Evolutionary conservation across 1,140 invertebrate genomes (phyloP).

Genomic region (Pogonus chalceus): DNA sequence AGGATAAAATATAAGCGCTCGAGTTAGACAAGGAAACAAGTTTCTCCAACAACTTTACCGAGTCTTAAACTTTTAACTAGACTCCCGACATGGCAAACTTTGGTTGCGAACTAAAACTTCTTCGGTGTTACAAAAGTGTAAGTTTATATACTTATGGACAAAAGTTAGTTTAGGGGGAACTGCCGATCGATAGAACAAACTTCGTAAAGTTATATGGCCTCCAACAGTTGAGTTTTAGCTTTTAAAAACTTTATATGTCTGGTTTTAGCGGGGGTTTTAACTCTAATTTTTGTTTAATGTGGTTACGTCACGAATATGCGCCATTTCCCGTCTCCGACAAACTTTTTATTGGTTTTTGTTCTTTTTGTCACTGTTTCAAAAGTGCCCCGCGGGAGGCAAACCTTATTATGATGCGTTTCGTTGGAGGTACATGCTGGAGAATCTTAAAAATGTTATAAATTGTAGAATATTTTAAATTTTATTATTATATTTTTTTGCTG

Average conservation of each 20-base stretch:
- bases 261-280: slow-evolving; percentile 6
- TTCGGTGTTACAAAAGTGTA: slow-evolving; percentile 34
- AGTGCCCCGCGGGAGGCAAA: slow-evolving; percentile 2
- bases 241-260: slow-evolving; percentile 8
- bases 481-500: too few relatives aligned
- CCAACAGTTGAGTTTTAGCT: slow-evolving; percentile 7
- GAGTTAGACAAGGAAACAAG: slow-evolving; percentile 18
- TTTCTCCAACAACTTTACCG: slow-evolving; percentile 1
- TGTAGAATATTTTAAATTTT: too few relatives aligned
- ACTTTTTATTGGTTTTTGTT: slow-evolving; percentile 5
- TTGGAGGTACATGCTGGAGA: too few relatives aligned
- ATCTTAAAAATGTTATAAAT: too few relatives aligned
- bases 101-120: slow-evolving; percentile 24
- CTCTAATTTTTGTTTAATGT: slow-evolving; percentile 7
- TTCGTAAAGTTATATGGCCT: slow-evolving; percentile 4
- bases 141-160: slow-evolving; percentile 36
- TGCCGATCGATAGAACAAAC: slow-evolving; percentile 4
- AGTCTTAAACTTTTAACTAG: slow-evolving; percentile 17
- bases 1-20: slow-evolving; percentile 11
- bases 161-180: slow-evolving; percentile 28
- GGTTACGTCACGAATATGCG: slow-evolving; percentile 6
- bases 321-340: slow-evolving; percentile 5
- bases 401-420: too few relatives aligned
- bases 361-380: background rate
- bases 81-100: slow-evolving; percentile 16